Evolutionary conservation across 2,797 vertebrate species (phyloP), one percentile per base, ranked within the genome.

Genomic region (Melanogrammus aeglefinus): DNA sequence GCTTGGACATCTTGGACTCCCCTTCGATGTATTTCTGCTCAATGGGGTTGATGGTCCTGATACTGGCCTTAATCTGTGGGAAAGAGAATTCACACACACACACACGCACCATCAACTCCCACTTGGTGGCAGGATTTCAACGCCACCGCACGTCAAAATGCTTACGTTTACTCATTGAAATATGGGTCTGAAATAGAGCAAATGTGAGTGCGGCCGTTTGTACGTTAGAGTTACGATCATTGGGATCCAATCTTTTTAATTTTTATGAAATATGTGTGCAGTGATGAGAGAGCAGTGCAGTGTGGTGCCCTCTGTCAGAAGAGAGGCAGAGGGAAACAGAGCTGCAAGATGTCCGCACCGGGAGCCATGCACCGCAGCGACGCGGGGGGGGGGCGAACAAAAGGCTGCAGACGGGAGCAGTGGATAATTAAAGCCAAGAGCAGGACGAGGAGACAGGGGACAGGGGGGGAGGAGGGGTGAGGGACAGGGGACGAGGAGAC

Each of bases 11-110:
- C 94, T 94, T 95, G 89, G 96, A 94, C 91, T 99, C 97, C 88
- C 97, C 97, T 94, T 99, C 98, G 75, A 99, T 97, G 84, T 99
- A 99, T 92, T 99, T 99, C 95, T 96, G 94, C 92, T 99, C 97
- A 90, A 96, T 96, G 86, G 98, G 97, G 87, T 95, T 95, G 93
- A 99, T 89, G 73, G 98, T 98, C 93, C 94, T 94, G 90, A 99
- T 93, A 87, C 97, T 96, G 89, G 97, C 97, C 94, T 98, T 98
- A 90, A 99, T 96, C 98, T 99, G 87, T 18, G 81, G 77, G 89
- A 73, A 7, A 1, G 77, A 75, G 85, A 75, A 29, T n/a, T n/a
- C n/a, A n/a, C 24, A 3, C 7, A 80, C 24, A 78, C 33, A 78
- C 9, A 57, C 21, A 75, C 16, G 16, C 36, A 75, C 38, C 73